Conservation (phyloP, 2,797 vertebrate genomes). For the Coregonus suidteri region DNA sequence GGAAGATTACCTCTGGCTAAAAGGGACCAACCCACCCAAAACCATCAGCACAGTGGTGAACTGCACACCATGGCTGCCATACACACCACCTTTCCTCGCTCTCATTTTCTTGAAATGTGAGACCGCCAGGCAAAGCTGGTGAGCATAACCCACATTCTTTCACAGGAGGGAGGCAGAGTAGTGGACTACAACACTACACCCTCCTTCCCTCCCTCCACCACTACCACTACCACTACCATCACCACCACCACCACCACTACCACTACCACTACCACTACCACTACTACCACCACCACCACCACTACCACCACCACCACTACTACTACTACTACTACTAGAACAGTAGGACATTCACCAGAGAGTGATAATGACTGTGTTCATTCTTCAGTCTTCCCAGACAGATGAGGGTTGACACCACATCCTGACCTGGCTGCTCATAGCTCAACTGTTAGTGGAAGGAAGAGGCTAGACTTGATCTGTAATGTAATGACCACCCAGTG, state of each 20-base stretch:
- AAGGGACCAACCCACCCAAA: slow-evolving; percentile 49
- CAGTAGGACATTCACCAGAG: slow-evolving; percentile 48
- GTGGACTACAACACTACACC: not conserved
- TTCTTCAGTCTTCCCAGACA: slow-evolving; percentile 35
- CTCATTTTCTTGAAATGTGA: slow-evolving; percentile 69
- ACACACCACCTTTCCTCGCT: slow-evolving; percentile 22
- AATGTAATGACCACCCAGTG: slow-evolving; percentile 8
- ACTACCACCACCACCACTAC: too few relatives aligned
- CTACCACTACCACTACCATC: slow-evolving; percentile 23
- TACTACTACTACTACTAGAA: slow-evolving; percentile 19
- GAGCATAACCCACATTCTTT: slow-evolving; percentile 69
- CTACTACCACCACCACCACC: too few relatives aligned
- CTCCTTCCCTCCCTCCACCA: slow-evolving; percentile 52
- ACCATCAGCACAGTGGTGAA: slow-evolving; percentile 43
- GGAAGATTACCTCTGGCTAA: slow-evolving; percentile 64
- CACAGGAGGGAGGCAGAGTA: not conserved
- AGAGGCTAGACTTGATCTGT: not conserved
- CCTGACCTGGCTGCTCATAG: slow-evolving; percentile 6
- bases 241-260: too few relatives aligned
- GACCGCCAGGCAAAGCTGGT: slow-evolving; percentile 57
- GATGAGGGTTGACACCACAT: slow-evolving; percentile 7
- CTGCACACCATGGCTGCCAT: slow-evolving; percentile 39
- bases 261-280: too few relatives aligned
- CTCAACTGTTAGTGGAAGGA: not conserved
- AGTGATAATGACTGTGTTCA: slow-evolving; percentile 39